These are phyloP conservation scores for Acronicta psi DNA, from an alignment of 2,888 invertebrate genomes.

Conservation along the genomic window DNA sequence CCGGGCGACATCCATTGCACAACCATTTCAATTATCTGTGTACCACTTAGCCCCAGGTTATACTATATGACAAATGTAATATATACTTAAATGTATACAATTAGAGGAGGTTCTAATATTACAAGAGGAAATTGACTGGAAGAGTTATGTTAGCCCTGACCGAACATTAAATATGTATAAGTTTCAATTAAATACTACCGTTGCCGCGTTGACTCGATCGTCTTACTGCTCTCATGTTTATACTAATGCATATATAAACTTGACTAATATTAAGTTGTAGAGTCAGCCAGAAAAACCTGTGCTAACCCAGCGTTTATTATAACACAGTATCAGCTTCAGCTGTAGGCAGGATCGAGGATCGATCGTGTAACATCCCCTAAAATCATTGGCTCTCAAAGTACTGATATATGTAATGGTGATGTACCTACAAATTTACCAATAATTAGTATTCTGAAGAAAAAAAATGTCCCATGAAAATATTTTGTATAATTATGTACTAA, in stretches of 20 bases:
- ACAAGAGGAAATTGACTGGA: slow-evolving; percentile 27
- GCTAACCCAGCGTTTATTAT: too few species aligned
- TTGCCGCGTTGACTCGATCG: slow-evolving; percentile 14
- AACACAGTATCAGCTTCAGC: too few species aligned
- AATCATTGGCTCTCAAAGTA: too few species aligned
- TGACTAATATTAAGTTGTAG: too few species aligned
- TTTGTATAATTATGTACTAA: background rate
- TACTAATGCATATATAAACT: background rate
- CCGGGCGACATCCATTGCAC: slow-evolving; percentile 6
- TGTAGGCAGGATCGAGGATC: too few species aligned
- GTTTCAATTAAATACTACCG: slow-evolving; percentile 30
- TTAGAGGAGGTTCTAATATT: slow-evolving; percentile 2
- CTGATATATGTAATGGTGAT: too few species aligned
- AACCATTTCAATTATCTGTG: slow-evolving; percentile 37
- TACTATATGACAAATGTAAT: slow-evolving; percentile 14
- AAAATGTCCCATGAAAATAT: too few species aligned
- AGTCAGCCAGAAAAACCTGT: too few species aligned
- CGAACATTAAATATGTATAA: slow-evolving; percentile 6
- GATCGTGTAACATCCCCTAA: too few species aligned
- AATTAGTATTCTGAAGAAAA: too few species aligned
- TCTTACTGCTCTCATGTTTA: slow-evolving; percentile 1
- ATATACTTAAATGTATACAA: slow-evolving; percentile 9
- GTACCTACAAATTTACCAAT: too few species aligned
- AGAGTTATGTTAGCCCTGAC: slow-evolving; percentile 20
- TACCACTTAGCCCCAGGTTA: slow-evolving; percentile 28